phyloP scores from a whole-genome alignment of 2,113 vertebrate genomes.

The Nicator chloris region DNA sequence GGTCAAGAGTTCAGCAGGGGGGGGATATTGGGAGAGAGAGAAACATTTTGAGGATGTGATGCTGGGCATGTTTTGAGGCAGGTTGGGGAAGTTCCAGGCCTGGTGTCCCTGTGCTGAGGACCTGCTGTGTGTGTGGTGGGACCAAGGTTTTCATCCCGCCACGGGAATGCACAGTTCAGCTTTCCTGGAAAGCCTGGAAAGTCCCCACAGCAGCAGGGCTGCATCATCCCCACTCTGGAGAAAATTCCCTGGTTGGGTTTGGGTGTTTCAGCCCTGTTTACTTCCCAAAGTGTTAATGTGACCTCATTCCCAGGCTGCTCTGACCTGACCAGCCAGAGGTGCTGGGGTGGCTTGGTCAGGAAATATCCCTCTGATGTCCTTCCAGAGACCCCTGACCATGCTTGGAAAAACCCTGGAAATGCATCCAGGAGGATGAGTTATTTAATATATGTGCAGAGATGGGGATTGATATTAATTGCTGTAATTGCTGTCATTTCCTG shows the following conservation, averaged over 20 bases:
- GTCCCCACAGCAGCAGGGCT: background rate
- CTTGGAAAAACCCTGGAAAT: background rate
- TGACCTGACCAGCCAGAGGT: background rate
- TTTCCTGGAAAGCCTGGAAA: background rate
- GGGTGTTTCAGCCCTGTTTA: background rate
- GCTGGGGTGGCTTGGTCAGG: background rate
- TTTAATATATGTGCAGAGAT: accelerated
- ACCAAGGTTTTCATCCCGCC: background rate
- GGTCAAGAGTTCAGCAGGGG: background rate
- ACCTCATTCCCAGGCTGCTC: background rate
- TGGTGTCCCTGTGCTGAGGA: background rate
- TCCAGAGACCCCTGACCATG: background rate
- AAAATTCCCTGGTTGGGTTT: background rate
- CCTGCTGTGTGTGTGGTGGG: background rate
- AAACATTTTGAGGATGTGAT: accelerated
- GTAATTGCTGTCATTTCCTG: background rate
- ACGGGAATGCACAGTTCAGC: background rate
- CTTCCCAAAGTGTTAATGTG: background rate
- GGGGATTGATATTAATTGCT: background rate
- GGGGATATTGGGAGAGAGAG: background rate
- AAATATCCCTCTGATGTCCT: background rate
- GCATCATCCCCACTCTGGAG: background rate
- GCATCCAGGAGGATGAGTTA: background rate
- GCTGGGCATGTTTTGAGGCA: background rate
- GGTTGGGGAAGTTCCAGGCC: background rate